Evolutionary conservation across 2,113 vertebrate genomes (phyloP).

Genomic region (Rhombomys opimus): DNA sequence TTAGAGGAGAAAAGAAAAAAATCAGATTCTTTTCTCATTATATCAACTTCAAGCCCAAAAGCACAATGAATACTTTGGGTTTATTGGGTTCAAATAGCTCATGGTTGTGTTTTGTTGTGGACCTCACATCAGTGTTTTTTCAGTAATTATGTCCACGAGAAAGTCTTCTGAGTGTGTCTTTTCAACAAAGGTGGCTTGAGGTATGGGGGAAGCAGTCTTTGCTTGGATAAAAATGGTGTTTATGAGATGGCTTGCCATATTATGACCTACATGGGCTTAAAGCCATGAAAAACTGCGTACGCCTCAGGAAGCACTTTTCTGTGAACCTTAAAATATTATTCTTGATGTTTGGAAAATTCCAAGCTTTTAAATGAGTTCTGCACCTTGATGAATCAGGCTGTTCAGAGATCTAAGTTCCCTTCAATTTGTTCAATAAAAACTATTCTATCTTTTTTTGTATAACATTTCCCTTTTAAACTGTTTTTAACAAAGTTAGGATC

Average conservation of each 20-base stretch:
- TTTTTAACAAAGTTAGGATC: neutral
- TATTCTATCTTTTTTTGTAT: neutral
- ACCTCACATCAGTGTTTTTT: neutral
- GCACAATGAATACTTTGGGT: neutral
- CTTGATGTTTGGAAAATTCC: neutral
- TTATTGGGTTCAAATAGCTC: neutral
- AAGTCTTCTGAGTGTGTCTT: neutral
- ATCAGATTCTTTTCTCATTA: neutral
- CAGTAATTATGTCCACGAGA: neutral
- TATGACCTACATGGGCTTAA: neutral
- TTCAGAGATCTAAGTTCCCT: neutral
- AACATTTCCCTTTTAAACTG: neutral
- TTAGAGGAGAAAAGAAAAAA: slow-evolving; percentile 22
- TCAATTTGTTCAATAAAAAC: slow-evolving; percentile 31
- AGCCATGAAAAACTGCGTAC: neutral
- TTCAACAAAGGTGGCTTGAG: neutral
- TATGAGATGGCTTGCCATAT: neutral
- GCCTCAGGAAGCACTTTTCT: neutral
- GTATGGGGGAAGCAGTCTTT: neutral
- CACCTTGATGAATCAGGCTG: neutral
- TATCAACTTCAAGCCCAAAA: neutral
- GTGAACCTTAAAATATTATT: neutral
- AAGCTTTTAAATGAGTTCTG: slow-evolving; percentile 40
- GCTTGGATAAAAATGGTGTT: neutral
- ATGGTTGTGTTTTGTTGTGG: neutral